Evolutionary conservation across 2,797 vertebrate species (phyloP), one percentile per base, ranked within the genome.

Genomic region (Bovichtus variegatus): DNA sequence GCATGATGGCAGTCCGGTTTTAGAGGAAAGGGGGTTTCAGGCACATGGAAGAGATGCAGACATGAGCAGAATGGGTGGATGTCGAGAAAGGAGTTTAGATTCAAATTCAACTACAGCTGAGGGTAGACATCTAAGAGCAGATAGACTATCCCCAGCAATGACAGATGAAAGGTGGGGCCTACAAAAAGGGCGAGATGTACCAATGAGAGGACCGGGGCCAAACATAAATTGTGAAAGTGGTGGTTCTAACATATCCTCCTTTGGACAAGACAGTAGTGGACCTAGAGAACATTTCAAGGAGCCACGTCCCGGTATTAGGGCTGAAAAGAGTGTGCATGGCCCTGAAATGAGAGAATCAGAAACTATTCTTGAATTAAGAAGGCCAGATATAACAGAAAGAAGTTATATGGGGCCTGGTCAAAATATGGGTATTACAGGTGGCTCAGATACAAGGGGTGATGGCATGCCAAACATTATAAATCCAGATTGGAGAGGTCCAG

Each of bases 401-500:
- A 19, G n/a, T 73, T 63, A 59, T 27, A 73, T 81, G 7, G 54
- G 18, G 9, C 40, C 57, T 71, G n/a, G 51, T 59, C 78, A 75
- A 70, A n/a, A 40, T 58, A 31, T 50, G 1, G 60, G 36, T 25
- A 25, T 9, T 55, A 38, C 41, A 29, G 11, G 46, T 49, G 36
- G 44, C 49, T 58, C 31, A 76, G 62, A 74, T 72, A 47, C 47
- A 27, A 63, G 15, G 38, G 38, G 19, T 60, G 60, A 74, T 72
- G n/a, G 41, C 2, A 70, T 70, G 51, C 6, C 64, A 81, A 77
- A 84, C 21, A 55, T 62, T 25, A 59, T 41, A 74, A 78, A 83
- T 78, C 50, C 51, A 76, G 70, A 80, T 47, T 74, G 66, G 76
- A 80, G 46, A 71, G 70, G 36, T 29, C 36, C 38, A 75, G 67